phyloP scores from a whole-genome alignment of 2,888 invertebrate genomes.

The Tetheella fluctuosa region DNA sequence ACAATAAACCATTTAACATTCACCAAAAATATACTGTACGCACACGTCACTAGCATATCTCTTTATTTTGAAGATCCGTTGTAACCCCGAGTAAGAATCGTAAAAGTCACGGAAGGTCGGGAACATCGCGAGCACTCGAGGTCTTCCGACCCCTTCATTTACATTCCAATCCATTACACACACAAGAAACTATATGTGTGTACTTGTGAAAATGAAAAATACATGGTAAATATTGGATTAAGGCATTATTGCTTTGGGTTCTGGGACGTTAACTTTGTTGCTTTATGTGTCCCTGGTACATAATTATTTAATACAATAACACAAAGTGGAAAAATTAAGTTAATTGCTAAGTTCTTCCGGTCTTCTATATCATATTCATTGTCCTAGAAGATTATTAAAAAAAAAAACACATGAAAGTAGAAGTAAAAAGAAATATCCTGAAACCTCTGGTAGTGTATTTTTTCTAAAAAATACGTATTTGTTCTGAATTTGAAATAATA shows the following conservation, averaged over 20 bases:
- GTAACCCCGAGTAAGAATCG: not conserved
- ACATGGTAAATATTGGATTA: not conserved
- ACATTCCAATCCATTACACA: conserved; percentile 12
- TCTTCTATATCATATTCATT: no score
- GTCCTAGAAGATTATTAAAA: no score
- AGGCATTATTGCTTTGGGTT: conserved; percentile 5
- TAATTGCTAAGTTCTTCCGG: no score
- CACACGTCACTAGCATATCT: no score
- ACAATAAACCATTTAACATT: no score
- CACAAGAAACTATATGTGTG: not conserved
- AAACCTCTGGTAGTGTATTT: no score
- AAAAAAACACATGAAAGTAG: no score
- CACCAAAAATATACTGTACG: no score
- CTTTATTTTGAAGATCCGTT: not conserved
- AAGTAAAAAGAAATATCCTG: no score
- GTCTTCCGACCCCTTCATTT: conserved; percentile 4
- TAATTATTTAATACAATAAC: not conserved
- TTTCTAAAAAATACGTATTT: no score
- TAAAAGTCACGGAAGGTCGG: conserved; percentile 8
- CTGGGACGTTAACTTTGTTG: not conserved
- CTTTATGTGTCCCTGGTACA: not conserved
- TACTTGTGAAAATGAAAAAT: not conserved
- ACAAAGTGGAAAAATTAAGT: no score
- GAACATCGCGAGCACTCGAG: conserved; percentile 1
- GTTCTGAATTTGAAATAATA: no score